These are phyloP conservation scores for Dicyrtoma fusca DNA, from an alignment of 2,888 invertebrate genomes.

Conservation along the genomic window DNA sequence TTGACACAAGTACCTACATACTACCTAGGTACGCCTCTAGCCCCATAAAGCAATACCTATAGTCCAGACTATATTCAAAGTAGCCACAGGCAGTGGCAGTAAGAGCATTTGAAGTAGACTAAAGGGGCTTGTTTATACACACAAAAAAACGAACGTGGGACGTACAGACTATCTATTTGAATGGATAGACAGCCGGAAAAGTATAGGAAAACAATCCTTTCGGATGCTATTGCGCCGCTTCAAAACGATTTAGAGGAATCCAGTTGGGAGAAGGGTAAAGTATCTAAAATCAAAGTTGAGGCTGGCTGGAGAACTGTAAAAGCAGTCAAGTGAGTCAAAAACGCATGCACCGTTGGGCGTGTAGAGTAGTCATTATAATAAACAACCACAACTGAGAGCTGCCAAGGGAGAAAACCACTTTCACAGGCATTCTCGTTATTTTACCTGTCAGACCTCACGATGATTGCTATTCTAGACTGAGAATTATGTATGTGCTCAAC, in stretches of 20 bases:
- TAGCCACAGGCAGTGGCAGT: not conserved
- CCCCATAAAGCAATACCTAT: no score
- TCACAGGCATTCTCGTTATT: conserved; percentile 26
- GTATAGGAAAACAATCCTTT: conserved; percentile 17
- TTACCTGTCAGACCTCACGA: conserved; percentile 28
- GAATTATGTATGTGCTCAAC: conserved; percentile 23
- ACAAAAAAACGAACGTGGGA: not conserved
- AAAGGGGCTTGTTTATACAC: not conserved
- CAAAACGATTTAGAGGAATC: conserved; percentile 25
- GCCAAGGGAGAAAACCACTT: conserved; percentile 42
- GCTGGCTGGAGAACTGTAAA: conserved; percentile 14
- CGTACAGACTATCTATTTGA: no score
- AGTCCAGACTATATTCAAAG: no score
- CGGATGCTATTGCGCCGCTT: conserved; percentile 16
- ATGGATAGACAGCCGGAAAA: not conserved
- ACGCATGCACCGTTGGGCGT: conserved; percentile 48
- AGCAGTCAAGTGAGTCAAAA: conserved; percentile 28
- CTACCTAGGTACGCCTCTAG: no score
- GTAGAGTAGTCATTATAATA: conserved; percentile 42
- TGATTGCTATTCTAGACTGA: conserved; percentile 22
- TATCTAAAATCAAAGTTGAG: conserved; percentile 32
- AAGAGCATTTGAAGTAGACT: not conserved
- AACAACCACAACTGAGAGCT: conserved; percentile 37
- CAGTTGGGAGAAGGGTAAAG: conserved; percentile 26
- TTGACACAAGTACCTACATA: no score